Base-by-base conservation (phyloP, 30 jellyfish, hydroid and myxozoan species). In the Turritopsis dohrnii region DNA sequence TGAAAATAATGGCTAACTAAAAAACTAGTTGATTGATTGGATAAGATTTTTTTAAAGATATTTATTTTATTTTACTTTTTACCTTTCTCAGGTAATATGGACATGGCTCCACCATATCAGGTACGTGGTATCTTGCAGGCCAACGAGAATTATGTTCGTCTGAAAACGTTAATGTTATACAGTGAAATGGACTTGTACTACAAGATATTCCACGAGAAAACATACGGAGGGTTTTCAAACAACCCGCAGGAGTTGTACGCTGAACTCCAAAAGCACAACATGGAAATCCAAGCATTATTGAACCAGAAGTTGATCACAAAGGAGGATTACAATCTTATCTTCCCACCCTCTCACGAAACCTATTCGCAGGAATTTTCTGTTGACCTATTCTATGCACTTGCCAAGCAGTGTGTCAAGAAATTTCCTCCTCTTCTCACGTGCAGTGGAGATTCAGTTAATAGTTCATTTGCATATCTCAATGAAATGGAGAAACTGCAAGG, bases 141-240 rank as follows among this genome's bases (percentile, higher is more conserved):
- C 71, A 28, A 82, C 86, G 89, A 82, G n/a, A 82, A n/a, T 29
- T 82, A 19, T 4, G 74, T 82, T 25, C 89, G 89, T 21, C 52
- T 82, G 21, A 82, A n/a, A 54, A 82, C 89, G 66, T 66, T 72
- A 21, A 18, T 30, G 16, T 28, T 65, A 22, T 52, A 65, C 73
- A 71, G 52, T 21, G 89, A 52, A 20, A 17, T 82, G 1, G 83
- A 82, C 21, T n/a, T 82, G 27, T 82, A 82, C 71, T 52, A 41
- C 71, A 82, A 82, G 72, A 71, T 71, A 27, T 82, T 82, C 28
- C 89, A 82, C 85, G 83, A 82, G 20, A 21, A 54, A 13, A 18
- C 72, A 0, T 66, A n/a, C 65, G 83, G 66, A 0, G 89, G 86
- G 5, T 71, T 82, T 71, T 52, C 89, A 8, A 82, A 23, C 28